Base-by-base conservation (phyloP, 1,140 invertebrate species). In the Drosophila kohkoa region DNA sequence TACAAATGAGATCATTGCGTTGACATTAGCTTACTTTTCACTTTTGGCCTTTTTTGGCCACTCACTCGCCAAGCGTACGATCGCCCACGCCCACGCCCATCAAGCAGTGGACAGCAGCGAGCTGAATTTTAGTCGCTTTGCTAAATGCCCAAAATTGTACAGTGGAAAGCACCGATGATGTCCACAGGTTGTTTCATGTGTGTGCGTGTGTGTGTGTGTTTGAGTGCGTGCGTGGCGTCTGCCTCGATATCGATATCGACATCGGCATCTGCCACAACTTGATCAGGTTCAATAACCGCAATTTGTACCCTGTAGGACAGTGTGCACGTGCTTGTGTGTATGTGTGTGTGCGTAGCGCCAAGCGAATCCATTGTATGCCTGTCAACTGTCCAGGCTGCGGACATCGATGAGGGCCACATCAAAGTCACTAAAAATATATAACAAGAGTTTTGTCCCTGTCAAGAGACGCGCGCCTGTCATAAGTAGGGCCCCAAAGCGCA, bases 361-460 rank as follows among this genome's bases (percentile, higher is more conserved):
- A 85, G 77, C 80, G 49, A 62, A 55, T 69, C 81, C 85, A 88
- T 88, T 88, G 85, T 88, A 64, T 89, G 81, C 81, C 75, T 81
- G 85, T 88, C 85, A 88, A 88, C 77, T 85, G 85, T 89, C 82
- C 71, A 57, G 72, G 66, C 35, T 46, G 66, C 65, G 77, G 86
- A 88, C 86, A 88, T 79, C 85, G 85, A 85, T 90, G 85, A 89
- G 77, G 85, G 79, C 81, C 81, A 82, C 85, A 89, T 89, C 85
- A 88, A 88, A 89, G 81, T 88, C 85, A 88, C 67, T 75, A 85
- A 90, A 88, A 81, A 77, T 74, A 57, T 77, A 83, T 74, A 85
- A 80, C 75, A 80, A 80, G 75, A 80, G 43, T 69, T 80, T 69
- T 65, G 67, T 73, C 71, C 69, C 70, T 78, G 65, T 72, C 73